Evolutionary conservation across 2,797 vertebrate genomes (phyloP).

Genomic region (Eulemur mongoz): DNA sequence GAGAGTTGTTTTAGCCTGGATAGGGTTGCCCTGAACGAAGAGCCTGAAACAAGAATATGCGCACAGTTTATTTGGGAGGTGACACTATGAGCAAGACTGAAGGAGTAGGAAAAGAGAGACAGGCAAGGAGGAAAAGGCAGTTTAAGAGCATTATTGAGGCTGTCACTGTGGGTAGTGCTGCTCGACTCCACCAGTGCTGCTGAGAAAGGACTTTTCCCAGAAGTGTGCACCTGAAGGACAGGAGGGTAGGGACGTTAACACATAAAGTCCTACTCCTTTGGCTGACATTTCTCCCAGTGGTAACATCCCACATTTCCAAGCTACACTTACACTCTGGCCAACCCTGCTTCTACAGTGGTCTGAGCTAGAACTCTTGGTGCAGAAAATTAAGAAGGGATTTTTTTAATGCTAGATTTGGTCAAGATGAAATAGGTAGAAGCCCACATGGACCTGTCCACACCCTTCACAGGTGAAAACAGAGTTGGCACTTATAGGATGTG

Average conservation of each 20-base stretch:
- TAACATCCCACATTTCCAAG: neutral
- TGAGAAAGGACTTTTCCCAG: neutral
- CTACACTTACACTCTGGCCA: neutral
- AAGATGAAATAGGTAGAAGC: neutral
- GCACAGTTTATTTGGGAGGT: neutral
- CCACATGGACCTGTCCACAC: neutral
- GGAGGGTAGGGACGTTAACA: neutral
- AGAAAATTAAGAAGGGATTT: neutral
- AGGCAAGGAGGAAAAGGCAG: neutral
- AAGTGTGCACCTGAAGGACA: neutral
- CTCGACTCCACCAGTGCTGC: neutral
- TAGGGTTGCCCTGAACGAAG: neutral
- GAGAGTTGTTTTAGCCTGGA: neutral
- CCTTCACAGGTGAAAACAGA: neutral
- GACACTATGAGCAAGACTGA: neutral
- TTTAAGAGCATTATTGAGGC: neutral
- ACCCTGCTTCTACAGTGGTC: neutral
- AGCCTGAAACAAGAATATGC: neutral
- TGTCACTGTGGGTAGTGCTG: neutral
- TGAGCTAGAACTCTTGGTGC: neutral
- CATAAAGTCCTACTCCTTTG: neutral
- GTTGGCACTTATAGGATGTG: neutral
- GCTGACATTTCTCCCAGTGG: neutral
- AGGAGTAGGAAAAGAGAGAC: neutral
- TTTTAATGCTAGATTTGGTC: neutral